Base-by-base conservation (phyloP, 2,888 invertebrate species). In the Ornithoptera alexandrae region DNA sequence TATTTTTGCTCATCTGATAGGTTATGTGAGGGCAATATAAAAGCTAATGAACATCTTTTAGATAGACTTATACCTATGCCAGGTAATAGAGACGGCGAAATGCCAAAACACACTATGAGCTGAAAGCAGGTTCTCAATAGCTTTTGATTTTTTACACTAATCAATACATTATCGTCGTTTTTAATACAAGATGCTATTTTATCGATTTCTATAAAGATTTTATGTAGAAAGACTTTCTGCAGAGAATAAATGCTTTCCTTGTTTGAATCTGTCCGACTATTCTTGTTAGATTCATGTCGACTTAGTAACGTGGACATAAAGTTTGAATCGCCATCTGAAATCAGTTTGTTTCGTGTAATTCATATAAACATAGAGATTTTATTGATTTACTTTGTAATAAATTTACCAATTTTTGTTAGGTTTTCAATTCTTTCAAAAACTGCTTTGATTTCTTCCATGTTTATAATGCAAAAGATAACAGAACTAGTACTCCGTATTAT, bases 111-210 rank as follows among this genome's bases (percentile, higher is more conserved):
- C 36, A 94, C 87, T 60, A 95, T 81, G 73, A 95, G 88, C 83
- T 95, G 94, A 74, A 96, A 87, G 75, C 94, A 92, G 60, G 92
- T 91, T 78, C 94, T 92, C 7, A 97, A 78, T n/a, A 88, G 84
- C 83, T 94, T 95, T 76, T 94, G 94, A 81, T 96, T 94, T 76
- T 93, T 94, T 0, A 96, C 94, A 83, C 95, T 96, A 61, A 97
- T 87, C 20, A 93, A 81, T 74, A 90, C 81, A 22, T 81, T 82
- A 17, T 86, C 78, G 73, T 89, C 83, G 18, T 75, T 79, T 65
- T 77, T 80, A 42, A 93, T 76, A 72, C 80, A 79, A 24, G 76
- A 64, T 72, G 85, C 77, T 81, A 90, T 76, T 72, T 82, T 76
- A 79, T 93, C 84, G 62, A 94, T 84, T 74, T 93, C 83, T 74